phyloP scores from a whole-genome alignment of 2,113 vertebrate species.

The Microcebus ravelobensis region DNA sequence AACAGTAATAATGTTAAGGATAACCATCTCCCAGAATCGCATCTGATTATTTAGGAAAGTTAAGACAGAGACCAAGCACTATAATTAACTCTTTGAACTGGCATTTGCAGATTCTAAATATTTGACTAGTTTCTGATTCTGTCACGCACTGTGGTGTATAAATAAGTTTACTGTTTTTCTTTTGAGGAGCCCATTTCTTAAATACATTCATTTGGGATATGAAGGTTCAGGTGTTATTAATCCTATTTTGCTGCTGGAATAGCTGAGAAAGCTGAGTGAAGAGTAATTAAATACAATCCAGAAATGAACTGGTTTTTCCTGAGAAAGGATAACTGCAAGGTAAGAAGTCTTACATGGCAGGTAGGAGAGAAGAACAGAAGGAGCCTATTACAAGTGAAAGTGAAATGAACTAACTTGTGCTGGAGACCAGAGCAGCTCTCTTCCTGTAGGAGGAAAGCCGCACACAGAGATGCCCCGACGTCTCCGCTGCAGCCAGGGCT shows the following conservation, averaged over 20 bases:
- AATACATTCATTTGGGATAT: not conserved
- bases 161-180: not conserved
- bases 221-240: not conserved
- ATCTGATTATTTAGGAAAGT: not conserved
- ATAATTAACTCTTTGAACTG: not conserved
- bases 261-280: not conserved
- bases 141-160: not conserved
- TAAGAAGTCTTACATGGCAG: not conserved
- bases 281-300: not conserved
- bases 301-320: not conserved
- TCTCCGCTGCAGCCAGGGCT: not conserved
- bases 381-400: not conserved
- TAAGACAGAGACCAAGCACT: not conserved
- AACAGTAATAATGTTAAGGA: not conserved
- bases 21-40: not conserved
- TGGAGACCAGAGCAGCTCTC: not conserved
- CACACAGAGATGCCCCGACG: not conserved
- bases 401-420: not conserved
- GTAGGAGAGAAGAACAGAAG: not conserved
- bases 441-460: not conserved
- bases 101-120: not conserved
- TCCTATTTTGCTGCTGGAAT: not conserved
- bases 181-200: not conserved
- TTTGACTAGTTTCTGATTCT: not conserved
- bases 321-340: not conserved